Evolutionary conservation across 1,140 invertebrate genomes (phyloP).

Genomic region (Colletes latitarsis): DNA sequence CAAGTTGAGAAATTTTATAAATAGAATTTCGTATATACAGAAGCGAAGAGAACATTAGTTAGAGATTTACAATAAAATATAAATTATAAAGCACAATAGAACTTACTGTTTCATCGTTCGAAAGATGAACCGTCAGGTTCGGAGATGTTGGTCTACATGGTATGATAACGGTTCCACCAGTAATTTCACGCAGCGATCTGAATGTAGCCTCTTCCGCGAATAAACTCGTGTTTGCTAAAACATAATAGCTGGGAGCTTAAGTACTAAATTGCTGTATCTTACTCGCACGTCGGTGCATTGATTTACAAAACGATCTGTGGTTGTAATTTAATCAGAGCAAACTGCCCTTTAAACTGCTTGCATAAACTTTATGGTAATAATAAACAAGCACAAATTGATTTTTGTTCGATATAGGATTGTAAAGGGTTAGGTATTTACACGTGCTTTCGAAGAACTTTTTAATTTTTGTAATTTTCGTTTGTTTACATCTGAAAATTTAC

Average conservation of each 20-base stretch:
- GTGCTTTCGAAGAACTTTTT: too few relatives aligned
- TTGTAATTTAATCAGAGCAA: neutral
- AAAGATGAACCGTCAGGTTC: conserved; percentile 82
- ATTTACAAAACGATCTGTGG: neutral
- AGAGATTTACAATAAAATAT: neutral
- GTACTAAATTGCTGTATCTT: neutral
- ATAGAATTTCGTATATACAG: too few relatives aligned
- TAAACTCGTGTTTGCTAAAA: conserved; percentile 81
- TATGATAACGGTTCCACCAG: conserved; percentile 80
- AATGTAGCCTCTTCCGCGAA: conserved; percentile 78
- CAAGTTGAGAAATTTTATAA: too few relatives aligned
- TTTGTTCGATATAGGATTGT: too few relatives aligned
- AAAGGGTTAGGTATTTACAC: too few relatives aligned
- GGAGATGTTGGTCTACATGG: conserved; percentile 87
- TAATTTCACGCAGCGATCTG: conserved; percentile 71
- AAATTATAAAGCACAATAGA: too few relatives aligned
- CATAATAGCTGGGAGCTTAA: neutral
- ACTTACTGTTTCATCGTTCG: conserved; percentile 70
- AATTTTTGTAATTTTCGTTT: too few relatives aligned
- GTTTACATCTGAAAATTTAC: conserved; percentile 43
- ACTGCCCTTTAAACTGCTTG: too few relatives aligned
- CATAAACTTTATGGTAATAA: too few relatives aligned
- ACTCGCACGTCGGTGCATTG: too few relatives aligned
- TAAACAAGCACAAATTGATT: too few relatives aligned
- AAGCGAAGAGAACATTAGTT: too few relatives aligned